Evolutionary conservation across 2,888 invertebrate species (phyloP), one percentile per base, ranked within the genome.

Genomic region (Macrophya alboannulata): DNA sequence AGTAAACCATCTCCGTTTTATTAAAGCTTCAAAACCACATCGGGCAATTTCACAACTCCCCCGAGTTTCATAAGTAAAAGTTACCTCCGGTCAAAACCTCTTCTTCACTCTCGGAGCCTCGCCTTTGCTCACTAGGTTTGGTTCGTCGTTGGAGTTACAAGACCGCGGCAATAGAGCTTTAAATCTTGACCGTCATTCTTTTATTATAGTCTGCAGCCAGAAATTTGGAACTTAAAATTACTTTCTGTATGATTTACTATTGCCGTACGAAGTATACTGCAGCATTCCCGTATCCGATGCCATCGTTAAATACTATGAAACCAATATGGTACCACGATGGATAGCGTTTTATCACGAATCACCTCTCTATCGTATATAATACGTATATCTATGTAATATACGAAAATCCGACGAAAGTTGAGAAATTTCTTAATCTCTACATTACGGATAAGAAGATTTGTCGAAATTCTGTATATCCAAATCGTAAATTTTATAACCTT

Each of bases 21-120:
- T 37, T 25, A 55, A 77, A 77, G 17, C 31, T 12, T 59, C 31
- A 81, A 81, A 81, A 81, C 81, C 81, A 43, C 21, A 62, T 12
- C 81, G 25, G 51, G 43, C 21, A 5, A 51, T 81, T 81, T 81
- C 59, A 62, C 81, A 81, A 81, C 59, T 81, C 81, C 62, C 77
- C 25, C 37, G 62, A 81, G 62, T 59, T 81, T 4, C 81, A 59
- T 51, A 43, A 81, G 81, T 81, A 62, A 81, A 62, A 81, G 59
- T 81, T 81, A 81, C 59, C 59, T 81, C 81, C 62, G 40, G 81
- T 51, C 10, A 21, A 12, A 62, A 81, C 40, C 59, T 51, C n/a
- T 37, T 59, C 81, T 40, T 40, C 43, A 25, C 21, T 62, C n/a
- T n/a, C 15, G 10, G 12, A 81, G 15, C 40, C 59, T 62, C 81